A percentile compares a stretch with the other conserved stretches of the same genome.
phyloP scores from a whole-genome alignment of 2,797 vertebrate genomes.

The Sebastes minor region DNA sequence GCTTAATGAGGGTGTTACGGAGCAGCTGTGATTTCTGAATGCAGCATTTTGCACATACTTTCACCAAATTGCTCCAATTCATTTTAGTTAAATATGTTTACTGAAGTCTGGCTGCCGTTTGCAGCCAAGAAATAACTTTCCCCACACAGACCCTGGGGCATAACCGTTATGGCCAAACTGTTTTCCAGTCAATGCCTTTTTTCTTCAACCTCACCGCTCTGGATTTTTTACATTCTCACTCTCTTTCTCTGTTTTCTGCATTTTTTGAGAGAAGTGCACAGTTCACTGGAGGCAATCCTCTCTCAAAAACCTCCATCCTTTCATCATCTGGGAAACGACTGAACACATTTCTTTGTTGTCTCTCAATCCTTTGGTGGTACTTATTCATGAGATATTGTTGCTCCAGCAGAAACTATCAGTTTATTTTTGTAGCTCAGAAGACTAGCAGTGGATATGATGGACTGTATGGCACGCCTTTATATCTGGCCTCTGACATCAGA shows the following conservation, averaged over 20 bases:
- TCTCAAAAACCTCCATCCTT: not conserved
- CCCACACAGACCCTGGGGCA: not conserved
- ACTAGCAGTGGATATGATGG: not conserved
- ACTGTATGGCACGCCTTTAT: not conserved
- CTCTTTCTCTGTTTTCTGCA: not conserved
- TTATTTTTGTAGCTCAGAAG: not conserved
- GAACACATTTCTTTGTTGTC: not conserved
- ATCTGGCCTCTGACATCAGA: not conserved
- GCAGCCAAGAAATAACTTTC: slow-evolving; percentile 23
- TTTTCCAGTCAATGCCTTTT: not conserved
- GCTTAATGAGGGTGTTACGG: not conserved
- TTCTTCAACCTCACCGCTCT: not conserved
- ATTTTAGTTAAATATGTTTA: not conserved
- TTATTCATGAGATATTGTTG: slow-evolving; percentile 1
- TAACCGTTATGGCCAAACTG: not conserved
- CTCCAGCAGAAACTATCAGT: not conserved
- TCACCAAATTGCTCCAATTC: not conserved
- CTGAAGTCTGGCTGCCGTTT: not conserved
- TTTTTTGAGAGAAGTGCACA: not conserved
- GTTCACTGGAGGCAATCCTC: not conserved
- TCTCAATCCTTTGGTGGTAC: not conserved
- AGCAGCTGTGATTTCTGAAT: not conserved
- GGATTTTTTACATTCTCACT: not conserved
- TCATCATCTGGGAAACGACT: slow-evolving; percentile 2
- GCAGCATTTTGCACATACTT: not conserved